Conservation (phyloP, 1,140 invertebrate genomes). For the Drusus annulatus region DNA sequence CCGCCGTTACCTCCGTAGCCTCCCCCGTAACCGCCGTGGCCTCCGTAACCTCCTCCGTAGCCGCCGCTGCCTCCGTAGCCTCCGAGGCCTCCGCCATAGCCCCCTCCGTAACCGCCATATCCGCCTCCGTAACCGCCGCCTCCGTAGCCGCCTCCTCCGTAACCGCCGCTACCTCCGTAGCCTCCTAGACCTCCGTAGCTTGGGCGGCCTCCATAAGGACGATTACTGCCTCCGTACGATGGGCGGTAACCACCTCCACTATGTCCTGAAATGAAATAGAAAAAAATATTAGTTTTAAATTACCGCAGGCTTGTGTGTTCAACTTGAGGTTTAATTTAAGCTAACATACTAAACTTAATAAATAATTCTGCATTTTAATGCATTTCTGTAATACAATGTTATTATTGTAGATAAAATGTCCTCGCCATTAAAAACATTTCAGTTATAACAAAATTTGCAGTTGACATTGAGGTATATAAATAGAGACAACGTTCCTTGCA, state of each 20-base stretch:
- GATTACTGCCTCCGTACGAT: constrained; percentile 32
- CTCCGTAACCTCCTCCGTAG: constrained; percentile 50
- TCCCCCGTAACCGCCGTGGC: constrained; percentile 37
- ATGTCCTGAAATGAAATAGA: constrained; percentile 45
- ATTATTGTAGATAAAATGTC: too few species aligned
- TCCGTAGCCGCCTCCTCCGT: constrained; percentile 1
- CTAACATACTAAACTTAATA: too few species aligned
- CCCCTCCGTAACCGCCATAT: constrained; percentile 34
- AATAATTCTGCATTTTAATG: too few species aligned
- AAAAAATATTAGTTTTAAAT: neutral
- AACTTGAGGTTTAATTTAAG: too few species aligned
- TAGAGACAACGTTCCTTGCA: too few species aligned
- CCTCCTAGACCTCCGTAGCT: constrained; percentile 6
- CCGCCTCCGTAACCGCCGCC: constrained; percentile 52
- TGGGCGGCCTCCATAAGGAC: constrained; percentile 42
- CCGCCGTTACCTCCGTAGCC: constrained; percentile 37
- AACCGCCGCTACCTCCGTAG: constrained; percentile 37
- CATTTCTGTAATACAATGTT: too few species aligned
- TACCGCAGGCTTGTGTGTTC: too few species aligned
- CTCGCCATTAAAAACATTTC: too few species aligned
- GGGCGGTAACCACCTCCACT: constrained; percentile 40
- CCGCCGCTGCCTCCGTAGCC: constrained; percentile 51
- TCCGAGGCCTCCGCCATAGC: constrained; percentile 50
- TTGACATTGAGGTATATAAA: too few species aligned
- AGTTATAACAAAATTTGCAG: too few species aligned